Conservation (phyloP, 2,888 invertebrate genomes). For the Parasteatoda lunata region DNA sequence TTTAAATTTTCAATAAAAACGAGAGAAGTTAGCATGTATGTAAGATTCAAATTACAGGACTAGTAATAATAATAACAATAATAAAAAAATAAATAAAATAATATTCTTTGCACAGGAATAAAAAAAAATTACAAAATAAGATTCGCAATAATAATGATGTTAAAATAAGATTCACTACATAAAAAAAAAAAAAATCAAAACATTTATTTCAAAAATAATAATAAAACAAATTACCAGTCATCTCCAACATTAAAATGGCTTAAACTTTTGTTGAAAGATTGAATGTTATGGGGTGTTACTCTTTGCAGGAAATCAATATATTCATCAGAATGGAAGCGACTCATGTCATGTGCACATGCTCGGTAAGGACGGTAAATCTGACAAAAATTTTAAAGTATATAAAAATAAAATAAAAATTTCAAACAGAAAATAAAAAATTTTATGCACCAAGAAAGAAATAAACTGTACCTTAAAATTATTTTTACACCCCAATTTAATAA, state of each 20-base stretch:
- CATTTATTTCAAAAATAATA: background rate
- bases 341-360: constrained; percentile 97
- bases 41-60: too few relatives aligned
- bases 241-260: constrained; percentile 95
- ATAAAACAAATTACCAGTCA: constrained; percentile 80
- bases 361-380: constrained; percentile 94
- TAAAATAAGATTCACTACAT: too few relatives aligned
- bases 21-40: too few relatives aligned
- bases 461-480: too few relatives aligned
- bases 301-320: constrained; percentile 97
- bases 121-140: too few relatives aligned
- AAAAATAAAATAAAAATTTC: background rate
- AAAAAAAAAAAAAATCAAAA: background rate
- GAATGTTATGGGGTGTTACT: constrained; percentile 96
- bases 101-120: too few relatives aligned
- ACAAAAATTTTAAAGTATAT: constrained; percentile 42
- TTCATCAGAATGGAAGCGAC: constrained; percentile 97
- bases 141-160: too few relatives aligned
- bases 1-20: too few relatives aligned
- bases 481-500: background rate
- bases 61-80: too few relatives aligned
- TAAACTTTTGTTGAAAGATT: constrained; percentile 92
- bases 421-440: background rate
- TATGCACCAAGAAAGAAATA: background rate
- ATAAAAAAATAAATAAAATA: too few relatives aligned